Base-by-base conservation (phyloP, 2,888 invertebrate genomes). In the Lypha dubia region DNA sequence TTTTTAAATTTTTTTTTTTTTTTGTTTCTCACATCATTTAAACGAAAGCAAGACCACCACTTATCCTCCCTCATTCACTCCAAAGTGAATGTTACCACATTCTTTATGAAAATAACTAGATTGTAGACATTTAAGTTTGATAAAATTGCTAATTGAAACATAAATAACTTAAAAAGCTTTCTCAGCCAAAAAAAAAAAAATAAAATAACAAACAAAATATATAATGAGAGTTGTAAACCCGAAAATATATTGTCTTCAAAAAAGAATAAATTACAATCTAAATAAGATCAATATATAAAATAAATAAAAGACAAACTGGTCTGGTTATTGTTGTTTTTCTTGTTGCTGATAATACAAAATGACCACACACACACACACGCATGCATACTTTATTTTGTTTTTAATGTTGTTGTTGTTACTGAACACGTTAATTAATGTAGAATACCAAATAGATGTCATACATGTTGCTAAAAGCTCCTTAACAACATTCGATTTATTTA, bases 131-230 rank as follows among this genome's bases (percentile, higher is more conserved):
- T 53, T 71, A 68, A 65, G 76, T 44, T 68, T 80, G 76, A 77
- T 80, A 76, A 80, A 73, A 76, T 56, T 73, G 76, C 76, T 84
- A 80, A 80, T 80, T 84, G 28, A 60, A 56, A 73, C 53, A 84
- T 80, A 84, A 84, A 80, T 84, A 73, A 80, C 77, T 28, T 71
- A 24, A 81, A 79, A 81, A 77, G 77, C 76, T 73, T 84, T 84
- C 63, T 35, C 24, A 77, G 38, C 56, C 65, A 58, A 79, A 75
- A 73, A 22, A 58, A 56, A 28, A 35, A 46, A 41, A n/a, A n/a
- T 70, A 58, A 79, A 75, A 73, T 32, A 58, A 56, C 38, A 35
- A 46, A 41, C 11, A 32, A 58, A 62, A 62, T 68, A 56, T 73
- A 49, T 56, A 80, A 63, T 53, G 58, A 73, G 49, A 56, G 73